These are phyloP conservation scores for Micromussa lordhowensis DNA, from an alignment of 92 coral and sea anemone species.

Conservation along the genomic window DNA sequence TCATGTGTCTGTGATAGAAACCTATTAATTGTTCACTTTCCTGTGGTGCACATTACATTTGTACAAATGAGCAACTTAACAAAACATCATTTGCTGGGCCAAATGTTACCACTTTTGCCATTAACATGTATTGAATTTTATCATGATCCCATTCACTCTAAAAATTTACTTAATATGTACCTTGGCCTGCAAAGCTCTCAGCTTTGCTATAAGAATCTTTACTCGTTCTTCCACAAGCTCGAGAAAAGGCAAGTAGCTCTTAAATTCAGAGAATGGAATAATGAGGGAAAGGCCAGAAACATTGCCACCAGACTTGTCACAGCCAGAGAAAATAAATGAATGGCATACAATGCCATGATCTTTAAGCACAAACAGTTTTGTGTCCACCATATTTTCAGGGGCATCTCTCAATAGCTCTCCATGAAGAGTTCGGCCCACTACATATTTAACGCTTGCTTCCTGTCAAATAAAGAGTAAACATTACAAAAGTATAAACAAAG, in stretches of 20 bases:
- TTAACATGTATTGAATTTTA: too few relatives aligned
- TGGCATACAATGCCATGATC: conserved; percentile 85
- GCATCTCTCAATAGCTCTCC: conserved; percentile 96
- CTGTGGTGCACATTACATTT: too few relatives aligned
- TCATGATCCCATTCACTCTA: too few relatives aligned
- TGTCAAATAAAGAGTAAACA: conserved; percentile 5
- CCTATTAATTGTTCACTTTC: too few relatives aligned
- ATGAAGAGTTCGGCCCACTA: conserved; percentile 91
- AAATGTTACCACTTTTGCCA: too few relatives aligned
- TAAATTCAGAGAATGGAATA: conserved; percentile 78
- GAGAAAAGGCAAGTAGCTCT: conserved; percentile 76
- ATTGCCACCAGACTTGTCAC: conserved; percentile 77
- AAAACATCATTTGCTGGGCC: too few relatives aligned
- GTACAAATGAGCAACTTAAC: too few relatives aligned
- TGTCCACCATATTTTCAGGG: conserved; percentile 90
- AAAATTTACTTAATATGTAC: conserved; percentile 32
- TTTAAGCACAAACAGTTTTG: conserved; percentile 90
- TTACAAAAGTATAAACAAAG: background rate
- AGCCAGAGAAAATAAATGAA: conserved; percentile 91
- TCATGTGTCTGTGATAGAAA: too few relatives aligned
- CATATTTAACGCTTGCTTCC: conserved; percentile 89
- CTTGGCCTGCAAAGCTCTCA: conserved; percentile 93
- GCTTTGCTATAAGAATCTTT: conserved; percentile 87
- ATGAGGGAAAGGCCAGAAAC: conserved; percentile 85
- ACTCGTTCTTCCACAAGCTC: conserved; percentile 92